Evolutionary conservation across 1,140 invertebrate genomes (phyloP), one percentile per base, ranked within the genome.

Genomic region (Dufourea novaeangliae): DNA sequence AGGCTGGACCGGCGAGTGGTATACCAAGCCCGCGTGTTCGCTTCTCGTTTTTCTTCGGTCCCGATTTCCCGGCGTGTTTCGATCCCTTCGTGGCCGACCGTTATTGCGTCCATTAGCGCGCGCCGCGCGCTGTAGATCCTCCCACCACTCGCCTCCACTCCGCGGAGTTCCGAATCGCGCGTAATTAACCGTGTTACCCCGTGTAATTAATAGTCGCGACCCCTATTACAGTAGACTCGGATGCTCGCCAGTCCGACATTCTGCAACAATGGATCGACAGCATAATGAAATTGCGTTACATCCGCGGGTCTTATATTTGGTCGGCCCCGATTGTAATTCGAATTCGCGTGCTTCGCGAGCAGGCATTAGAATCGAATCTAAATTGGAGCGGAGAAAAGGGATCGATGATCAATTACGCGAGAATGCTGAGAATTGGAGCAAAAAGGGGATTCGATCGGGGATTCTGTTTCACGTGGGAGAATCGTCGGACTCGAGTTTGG

Each of bases 161-260:
- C 63, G 29, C 52, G 39, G 52, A 75, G 64, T 69, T 75, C 59
- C 64, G 64, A 75, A 75, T 75, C 73, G 73, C 52, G 54, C 64
- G 73, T 75, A 75, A 75, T 75, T 75, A 75, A 75, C 73, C 64
- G 39, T 68, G 54, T 75, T 75, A 59, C 73, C 1, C 46, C n/a
- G n/a, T 46, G 73, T 75, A 75, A 75, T 75, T 75, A 75, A 75
- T 75, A 75, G 72, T 68, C 63, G 37, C 72, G 52, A n/a, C 27
- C n/a, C 32, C 29, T 69, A 64, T 27, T 37, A 29, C 52, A 37
- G 7, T 59, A 10, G 52, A 68, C 57, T 52, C 63, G 72, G 25
- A 57, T 50, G 46, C 59, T 11, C 59, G 44, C 44, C 70, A 39
- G 46, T 72, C 25, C 29, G 32, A 41, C 71, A 62, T n/a, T 66